A percentile compares a stretch with the other conserved stretches of the same genome.
phyloP scores from a whole-genome alignment of 2,888 invertebrate genomes.

The Pristionchus maxplancki region DNA sequence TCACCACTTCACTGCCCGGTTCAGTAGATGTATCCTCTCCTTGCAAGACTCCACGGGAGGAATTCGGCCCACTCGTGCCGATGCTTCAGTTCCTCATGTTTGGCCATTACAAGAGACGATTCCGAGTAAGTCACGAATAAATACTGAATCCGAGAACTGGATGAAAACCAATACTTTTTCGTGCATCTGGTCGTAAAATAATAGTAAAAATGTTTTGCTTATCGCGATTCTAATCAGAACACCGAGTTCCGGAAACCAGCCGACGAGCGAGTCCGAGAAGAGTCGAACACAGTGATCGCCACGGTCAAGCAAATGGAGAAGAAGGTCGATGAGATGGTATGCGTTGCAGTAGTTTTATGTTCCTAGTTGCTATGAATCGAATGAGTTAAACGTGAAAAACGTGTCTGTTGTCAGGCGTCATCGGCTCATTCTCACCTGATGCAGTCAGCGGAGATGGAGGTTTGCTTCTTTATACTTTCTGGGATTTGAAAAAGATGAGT shows the following conservation, averaged over 20 bases:
- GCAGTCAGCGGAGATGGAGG: too few relatives aligned
- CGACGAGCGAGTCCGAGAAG: background rate
- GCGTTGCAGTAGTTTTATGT: too few relatives aligned
- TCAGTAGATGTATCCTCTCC: background rate
- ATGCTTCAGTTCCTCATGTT: constrained; percentile 44
- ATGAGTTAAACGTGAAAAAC: too few relatives aligned
- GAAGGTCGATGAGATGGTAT: too few relatives aligned
- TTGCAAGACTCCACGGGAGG: background rate
- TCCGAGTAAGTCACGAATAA: background rate
- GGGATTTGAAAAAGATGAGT: too few relatives aligned
- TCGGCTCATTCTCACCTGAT: too few relatives aligned
- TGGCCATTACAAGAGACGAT: constrained; percentile 16
- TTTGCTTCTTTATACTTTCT: too few relatives aligned
- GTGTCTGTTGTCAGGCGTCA: too few relatives aligned
- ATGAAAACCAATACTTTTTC: background rate
- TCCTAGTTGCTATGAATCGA: too few relatives aligned
- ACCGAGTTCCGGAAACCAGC: constrained; percentile 26
- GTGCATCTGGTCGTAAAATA: background rate
- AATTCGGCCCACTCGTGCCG: constrained; percentile 42
- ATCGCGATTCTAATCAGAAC: background rate
- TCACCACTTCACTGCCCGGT: too few relatives aligned
- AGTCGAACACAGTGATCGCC: background rate
- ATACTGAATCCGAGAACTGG: background rate
- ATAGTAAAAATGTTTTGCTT: too few relatives aligned
- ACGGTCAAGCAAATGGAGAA: too few relatives aligned